Percentiles rank a stretch among this genome's conserved stretches.
These are phyloP conservation scores for Glyphotaelius pellucidus DNA, from an alignment of 2,888 invertebrate species.

Conservation along the genomic window DNA sequence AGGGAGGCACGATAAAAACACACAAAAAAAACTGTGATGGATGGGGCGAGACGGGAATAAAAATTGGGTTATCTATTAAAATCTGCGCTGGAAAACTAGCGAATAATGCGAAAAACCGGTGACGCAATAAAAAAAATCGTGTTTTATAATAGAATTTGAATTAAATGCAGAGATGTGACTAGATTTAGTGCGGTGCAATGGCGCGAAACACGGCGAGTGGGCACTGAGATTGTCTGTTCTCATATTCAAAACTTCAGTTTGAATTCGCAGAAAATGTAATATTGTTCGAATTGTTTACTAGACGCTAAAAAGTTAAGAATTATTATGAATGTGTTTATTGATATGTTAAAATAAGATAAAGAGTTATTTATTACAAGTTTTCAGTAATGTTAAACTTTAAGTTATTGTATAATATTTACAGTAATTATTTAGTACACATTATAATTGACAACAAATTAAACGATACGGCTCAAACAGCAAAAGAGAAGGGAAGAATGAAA, in stretches of 20 bases:
- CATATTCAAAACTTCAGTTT: neutral
- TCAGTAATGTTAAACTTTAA: too few species aligned
- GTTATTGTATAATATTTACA: too few species aligned
- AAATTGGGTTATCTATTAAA: constrained; percentile 9
- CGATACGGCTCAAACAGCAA: too few species aligned
- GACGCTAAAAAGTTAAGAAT: too few species aligned
- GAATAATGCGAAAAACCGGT: neutral
- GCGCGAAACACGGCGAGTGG: neutral
- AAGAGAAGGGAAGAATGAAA: too few species aligned
- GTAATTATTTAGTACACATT: too few species aligned
- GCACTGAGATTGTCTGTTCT: neutral
- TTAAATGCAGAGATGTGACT: neutral
- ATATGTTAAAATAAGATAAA: too few species aligned
- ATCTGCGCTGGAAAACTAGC: constrained; percentile 10
- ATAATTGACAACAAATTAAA: too few species aligned
- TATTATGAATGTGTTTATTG: too few species aligned
- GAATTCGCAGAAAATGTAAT: neutral
- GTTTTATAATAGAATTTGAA: neutral
- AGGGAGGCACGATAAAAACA: neutral
- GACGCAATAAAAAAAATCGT: neutral
- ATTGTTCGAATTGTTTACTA: neutral
- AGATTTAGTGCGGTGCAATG: too few species aligned
- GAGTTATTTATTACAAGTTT: too few species aligned
- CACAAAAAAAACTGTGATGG: neutral
- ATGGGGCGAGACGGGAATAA: neutral